Percentiles rank a stretch among this genome's conserved stretches.
These are phyloP conservation scores for Andrena dorsata DNA, from an alignment of 2,888 invertebrate genomes.

Conservation along the genomic window DNA sequence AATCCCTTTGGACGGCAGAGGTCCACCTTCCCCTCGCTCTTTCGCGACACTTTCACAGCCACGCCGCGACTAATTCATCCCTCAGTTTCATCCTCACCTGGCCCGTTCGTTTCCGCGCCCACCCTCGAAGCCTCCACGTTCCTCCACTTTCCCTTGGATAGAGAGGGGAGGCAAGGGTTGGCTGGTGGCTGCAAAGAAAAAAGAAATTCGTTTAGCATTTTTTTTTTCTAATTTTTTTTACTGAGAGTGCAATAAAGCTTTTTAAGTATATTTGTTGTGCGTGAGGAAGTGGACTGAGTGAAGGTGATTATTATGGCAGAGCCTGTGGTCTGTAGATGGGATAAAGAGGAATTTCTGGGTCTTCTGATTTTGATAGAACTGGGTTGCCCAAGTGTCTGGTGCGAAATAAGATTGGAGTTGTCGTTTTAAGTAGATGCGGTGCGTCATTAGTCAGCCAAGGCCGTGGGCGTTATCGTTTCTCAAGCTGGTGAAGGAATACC, in stretches of 20 bases:
- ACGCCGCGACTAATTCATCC: conserved; percentile 24
- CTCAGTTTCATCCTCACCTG: conserved; percentile 22
- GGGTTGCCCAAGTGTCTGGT: no score
- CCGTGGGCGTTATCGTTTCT: background rate
- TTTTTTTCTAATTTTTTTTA: no score
- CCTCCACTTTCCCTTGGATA: background rate
- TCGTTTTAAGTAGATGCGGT: background rate
- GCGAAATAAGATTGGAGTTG: background rate
- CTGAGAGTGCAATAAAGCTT: no score
- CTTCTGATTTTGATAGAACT: no score
- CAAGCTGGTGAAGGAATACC: background rate
- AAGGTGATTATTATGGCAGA: no score
- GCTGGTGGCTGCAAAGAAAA: conserved; percentile 7
- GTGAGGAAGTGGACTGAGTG: no score
- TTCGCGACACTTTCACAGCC: conserved; percentile 1
- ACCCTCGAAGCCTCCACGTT: background rate
- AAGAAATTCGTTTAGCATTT: background rate
- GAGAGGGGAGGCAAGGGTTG: background rate
- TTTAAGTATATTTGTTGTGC: no score
- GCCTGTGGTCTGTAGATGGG: no score
- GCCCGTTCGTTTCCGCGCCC: background rate
- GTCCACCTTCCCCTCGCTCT: background rate
- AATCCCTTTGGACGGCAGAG: background rate
- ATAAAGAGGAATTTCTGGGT: no score
- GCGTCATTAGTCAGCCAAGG: background rate